These are phyloP conservation scores for Acrobasis suavella DNA, from an alignment of 2,888 invertebrate species.

Conservation along the genomic window DNA sequence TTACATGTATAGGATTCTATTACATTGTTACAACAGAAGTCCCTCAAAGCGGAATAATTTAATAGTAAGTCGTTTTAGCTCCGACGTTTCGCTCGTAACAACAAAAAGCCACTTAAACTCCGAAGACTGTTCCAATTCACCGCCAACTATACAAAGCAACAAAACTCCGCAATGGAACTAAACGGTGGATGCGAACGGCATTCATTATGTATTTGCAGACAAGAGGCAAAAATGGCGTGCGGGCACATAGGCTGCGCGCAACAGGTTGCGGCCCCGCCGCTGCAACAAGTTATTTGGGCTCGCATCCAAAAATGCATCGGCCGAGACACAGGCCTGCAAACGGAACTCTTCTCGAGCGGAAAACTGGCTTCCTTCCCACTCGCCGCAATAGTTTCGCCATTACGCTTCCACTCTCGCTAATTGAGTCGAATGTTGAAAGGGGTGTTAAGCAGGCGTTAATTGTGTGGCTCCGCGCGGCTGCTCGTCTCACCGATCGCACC, in stretches of 20 bases:
- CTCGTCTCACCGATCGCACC: constrained; percentile 9
- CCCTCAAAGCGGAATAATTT: constrained; percentile 22
- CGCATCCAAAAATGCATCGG: constrained; percentile 81
- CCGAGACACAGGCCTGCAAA: constrained; percentile 57
- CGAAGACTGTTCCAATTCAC: constrained; percentile 29
- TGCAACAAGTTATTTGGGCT: constrained; percentile 81
- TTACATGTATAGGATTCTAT: constrained; percentile 14
- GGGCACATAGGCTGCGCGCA: constrained; percentile 52
- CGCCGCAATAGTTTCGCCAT: constrained; percentile 45
- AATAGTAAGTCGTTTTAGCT: constrained; percentile 16
- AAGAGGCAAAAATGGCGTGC: constrained; percentile 70
- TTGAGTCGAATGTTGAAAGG: constrained; percentile 32
- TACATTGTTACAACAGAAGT: constrained; percentile 11
- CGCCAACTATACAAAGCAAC: constrained; percentile 38
- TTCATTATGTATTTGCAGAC: constrained; percentile 78
- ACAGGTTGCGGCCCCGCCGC: constrained; percentile 68
- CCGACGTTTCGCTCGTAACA: constrained; percentile 23
- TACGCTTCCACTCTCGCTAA: constrained; percentile 36
- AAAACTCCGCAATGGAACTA: constrained; percentile 62
- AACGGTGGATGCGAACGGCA: constrained; percentile 57
- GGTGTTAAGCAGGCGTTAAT: constrained; percentile 48
- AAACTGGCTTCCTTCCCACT: constrained; percentile 55
- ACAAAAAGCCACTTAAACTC: constrained; percentile 30
- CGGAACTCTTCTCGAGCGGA: constrained; percentile 47
- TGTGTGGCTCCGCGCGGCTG: constrained; percentile 28